phyloP scores from a whole-genome alignment of 2,797 vertebrate genomes.

The Thamnophis elegans region DNA sequence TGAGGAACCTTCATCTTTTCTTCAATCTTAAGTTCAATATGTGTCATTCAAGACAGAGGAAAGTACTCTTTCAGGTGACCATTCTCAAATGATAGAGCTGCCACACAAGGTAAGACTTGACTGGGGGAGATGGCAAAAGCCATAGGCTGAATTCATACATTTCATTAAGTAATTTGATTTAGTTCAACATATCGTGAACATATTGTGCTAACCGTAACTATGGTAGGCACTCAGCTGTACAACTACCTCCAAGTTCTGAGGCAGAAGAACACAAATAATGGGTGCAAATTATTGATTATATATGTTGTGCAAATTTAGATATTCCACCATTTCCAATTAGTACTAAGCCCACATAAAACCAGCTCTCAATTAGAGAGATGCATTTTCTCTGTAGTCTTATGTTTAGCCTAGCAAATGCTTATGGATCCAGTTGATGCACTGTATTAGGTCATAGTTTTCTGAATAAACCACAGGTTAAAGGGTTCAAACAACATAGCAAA shows the following conservation, averaged over 20 bases:
- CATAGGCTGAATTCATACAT: not conserved
- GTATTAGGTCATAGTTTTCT: not conserved
- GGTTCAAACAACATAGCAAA: not conserved
- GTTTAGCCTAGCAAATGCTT: not conserved
- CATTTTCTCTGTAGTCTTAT: not conserved
- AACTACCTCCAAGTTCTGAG: not conserved
- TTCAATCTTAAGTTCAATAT: not conserved
- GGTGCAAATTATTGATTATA: not conserved
- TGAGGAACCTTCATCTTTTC: not conserved
- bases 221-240: not conserved
- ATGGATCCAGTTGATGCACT: not conserved
- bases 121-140: not conserved
- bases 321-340: not conserved
- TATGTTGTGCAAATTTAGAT: not conserved
- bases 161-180: not conserved
- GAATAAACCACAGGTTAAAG: not conserved
- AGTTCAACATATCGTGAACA: not conserved
- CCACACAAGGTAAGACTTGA: not conserved
- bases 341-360: not conserved
- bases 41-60: not conserved
- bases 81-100: not conserved
- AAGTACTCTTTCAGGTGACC: not conserved
- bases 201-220: not conserved
- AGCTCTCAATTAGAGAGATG: not conserved
- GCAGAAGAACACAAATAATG: not conserved